Percentiles rank a stretch among this genome's conserved stretches.
phyloP scores from a whole-genome alignment of 2,797 vertebrate genomes.

The Hydrocynus forskahlii region DNA sequence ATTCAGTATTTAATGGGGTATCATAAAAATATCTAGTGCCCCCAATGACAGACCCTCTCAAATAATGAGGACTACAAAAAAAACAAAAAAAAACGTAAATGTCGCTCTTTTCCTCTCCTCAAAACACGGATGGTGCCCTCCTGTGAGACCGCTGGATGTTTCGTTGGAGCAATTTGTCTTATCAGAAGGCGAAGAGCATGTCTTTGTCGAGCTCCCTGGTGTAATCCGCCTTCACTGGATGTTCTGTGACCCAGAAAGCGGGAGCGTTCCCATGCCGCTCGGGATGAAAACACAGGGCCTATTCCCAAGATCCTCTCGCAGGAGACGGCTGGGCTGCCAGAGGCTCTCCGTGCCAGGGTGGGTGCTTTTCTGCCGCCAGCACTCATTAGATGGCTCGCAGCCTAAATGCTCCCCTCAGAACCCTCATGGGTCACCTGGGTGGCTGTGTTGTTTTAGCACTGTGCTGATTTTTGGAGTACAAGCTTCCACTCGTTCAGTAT shows the following conservation, averaged over 20 bases:
- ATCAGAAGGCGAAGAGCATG: constrained; percentile 70
- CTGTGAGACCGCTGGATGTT: constrained; percentile 60
- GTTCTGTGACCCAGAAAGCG: constrained; percentile 80
- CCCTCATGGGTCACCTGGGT: not conserved
- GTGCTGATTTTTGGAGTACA: no score
- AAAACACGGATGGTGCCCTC: constrained; percentile 31
- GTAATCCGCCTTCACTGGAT: constrained; percentile 76
- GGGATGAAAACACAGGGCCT: constrained; percentile 75
- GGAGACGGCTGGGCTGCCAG: constrained; percentile 48
- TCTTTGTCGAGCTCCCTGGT: constrained; percentile 78
- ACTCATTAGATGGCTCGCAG: not conserved
- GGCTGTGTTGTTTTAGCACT: no score
- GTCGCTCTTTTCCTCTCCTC: not conserved
- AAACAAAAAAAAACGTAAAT: not conserved
- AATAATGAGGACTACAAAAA: no score
- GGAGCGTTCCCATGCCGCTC: constrained; percentile 73
- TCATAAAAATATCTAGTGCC: no score
- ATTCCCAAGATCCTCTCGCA: constrained; percentile 65
- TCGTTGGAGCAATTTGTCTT: constrained; percentile 68
- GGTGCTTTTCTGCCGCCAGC: not conserved
- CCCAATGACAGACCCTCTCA: no score
- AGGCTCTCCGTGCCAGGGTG: constrained; percentile 47
- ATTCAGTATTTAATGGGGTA: no score
- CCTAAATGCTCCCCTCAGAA: not conserved
- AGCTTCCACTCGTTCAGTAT: no score